Evolutionary conservation across 2,888 invertebrate species (phyloP).

Genomic region (Dicyrtomina minuta): DNA sequence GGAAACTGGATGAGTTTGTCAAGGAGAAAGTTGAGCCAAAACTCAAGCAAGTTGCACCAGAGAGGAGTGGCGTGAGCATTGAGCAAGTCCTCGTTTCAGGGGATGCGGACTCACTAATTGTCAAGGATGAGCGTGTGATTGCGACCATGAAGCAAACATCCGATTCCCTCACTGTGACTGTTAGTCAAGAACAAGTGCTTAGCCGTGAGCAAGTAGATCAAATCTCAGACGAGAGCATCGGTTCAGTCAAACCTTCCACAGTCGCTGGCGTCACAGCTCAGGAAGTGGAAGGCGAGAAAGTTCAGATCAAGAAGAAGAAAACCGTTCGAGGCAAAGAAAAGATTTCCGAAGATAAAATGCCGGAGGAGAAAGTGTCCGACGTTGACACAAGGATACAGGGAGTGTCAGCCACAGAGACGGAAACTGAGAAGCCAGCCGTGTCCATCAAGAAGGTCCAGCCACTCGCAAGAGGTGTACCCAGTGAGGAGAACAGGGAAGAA

Average conservation of each 20-base stretch:
- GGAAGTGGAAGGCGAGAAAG: constrained; percentile 5
- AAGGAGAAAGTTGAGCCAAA: constrained; percentile 8
- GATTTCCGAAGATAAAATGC: constrained; percentile 21
- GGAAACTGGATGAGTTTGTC: neutral
- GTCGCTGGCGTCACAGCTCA: neutral
- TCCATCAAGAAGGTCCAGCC: neutral
- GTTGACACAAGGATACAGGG: constrained; percentile 7
- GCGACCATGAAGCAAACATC: constrained; percentile 11
- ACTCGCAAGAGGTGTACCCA: constrained; percentile 23
- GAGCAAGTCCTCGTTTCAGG: constrained; percentile 19
- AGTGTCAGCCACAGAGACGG: constrained; percentile 9
- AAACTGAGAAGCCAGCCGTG: neutral
- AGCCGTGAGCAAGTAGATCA: neutral
- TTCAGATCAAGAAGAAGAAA: constrained; percentile 15
- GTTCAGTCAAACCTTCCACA: neutral
- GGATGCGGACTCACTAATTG: constrained; percentile 8
- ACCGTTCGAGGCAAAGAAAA: constrained; percentile 32
- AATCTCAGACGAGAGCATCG: constrained; percentile 15
- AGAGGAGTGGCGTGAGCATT: constrained; percentile 12
- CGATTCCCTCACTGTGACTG: neutral
- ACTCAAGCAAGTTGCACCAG: constrained; percentile 9
- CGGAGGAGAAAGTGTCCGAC: constrained; percentile 18
- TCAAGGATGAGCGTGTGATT: constrained; percentile 12
- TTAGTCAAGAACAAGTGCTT: neutral
- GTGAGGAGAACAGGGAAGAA: constrained; percentile 24